These are phyloP conservation scores for Luperina testacea DNA, from an alignment of 2,888 invertebrate genomes.

Conservation along the genomic window DNA sequence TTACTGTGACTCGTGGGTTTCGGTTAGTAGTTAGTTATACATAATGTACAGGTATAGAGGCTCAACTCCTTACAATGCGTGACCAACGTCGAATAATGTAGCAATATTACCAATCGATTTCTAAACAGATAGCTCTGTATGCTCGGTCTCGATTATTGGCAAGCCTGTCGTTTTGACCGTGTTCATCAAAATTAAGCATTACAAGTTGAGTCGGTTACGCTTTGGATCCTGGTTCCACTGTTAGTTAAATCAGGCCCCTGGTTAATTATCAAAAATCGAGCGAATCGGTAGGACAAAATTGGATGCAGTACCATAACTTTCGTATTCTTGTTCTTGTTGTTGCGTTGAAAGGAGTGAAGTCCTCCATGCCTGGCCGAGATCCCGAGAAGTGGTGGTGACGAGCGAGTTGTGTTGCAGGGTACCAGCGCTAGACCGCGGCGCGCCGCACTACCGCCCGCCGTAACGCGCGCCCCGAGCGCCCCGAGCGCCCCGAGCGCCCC, in stretches of 20 bases:
- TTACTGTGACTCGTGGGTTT: constrained; percentile 10
- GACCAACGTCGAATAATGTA: neutral
- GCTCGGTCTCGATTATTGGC: neutral
- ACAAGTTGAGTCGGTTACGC: neutral
- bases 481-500: neutral
- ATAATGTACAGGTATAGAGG: neutral
- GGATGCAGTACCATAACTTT: neutral
- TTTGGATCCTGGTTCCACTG: too few species aligned
- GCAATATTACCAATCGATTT: neutral
- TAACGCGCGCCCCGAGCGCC: constrained; percentile 42
- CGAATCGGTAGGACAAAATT: neutral
- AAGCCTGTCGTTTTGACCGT: neutral
- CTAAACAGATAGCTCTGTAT: neutral
- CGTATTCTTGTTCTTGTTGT: neutral
- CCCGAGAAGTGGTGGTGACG: constrained; percentile 4
- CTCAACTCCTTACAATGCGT: constrained; percentile 5
- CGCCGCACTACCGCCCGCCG: constrained; percentile 75
- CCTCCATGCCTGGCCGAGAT: neutral
- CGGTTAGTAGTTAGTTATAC: neutral
- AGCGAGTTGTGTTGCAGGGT: constrained; percentile 75
- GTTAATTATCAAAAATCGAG: neutral
- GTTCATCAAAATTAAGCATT: neutral
- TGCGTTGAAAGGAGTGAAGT: constrained; percentile 1
- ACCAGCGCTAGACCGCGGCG: constrained; percentile 82
- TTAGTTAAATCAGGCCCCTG: neutral